Conservation (phyloP, 64 coral and sea anemone species). For the Montipora cactus region DNA sequence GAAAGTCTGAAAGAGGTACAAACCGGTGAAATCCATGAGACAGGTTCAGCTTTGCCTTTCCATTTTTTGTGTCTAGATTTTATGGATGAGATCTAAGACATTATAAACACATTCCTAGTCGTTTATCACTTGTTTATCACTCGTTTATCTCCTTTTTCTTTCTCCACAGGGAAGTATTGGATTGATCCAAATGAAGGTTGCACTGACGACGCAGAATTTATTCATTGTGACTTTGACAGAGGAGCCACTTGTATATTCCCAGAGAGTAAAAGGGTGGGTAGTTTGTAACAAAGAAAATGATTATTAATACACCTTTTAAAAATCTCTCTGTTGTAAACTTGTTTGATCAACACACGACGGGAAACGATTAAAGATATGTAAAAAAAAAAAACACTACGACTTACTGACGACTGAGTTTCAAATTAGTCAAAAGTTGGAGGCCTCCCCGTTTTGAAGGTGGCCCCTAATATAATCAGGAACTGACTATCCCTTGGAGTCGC, state of each 20-base stretch:
- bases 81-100: not conserved
- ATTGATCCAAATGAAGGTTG: conserved; percentile 85
- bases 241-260: conserved; percentile 71
- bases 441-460: too few relatives aligned
- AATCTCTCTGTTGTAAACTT: too few relatives aligned
- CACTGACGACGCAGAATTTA: conserved; percentile 43
- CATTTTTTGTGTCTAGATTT: not conserved
- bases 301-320: too few relatives aligned
- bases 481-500: too few relatives aligned
- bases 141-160: not conserved
- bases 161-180: conserved; percentile 48
- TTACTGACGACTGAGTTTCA: too few relatives aligned
- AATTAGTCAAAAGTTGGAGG: too few relatives aligned
- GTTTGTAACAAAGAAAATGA: too few relatives aligned
- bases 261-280: conserved; percentile 29
- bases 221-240: conserved; percentile 71
- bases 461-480: too few relatives aligned
- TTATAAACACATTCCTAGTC: not conserved
- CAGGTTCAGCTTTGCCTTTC: not conserved
- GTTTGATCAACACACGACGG: too few relatives aligned
- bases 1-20: not conserved
- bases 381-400: too few relatives aligned
- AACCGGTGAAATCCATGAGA: not conserved
- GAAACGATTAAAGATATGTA: too few relatives aligned
- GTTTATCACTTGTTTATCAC: not conserved